A percentile compares a stretch with the other conserved stretches of the same genome.
These are phyloP conservation scores for Aplodontia rufa DNA, from an alignment of 2,113 vertebrate genomes.

Conservation along the genomic window DNA sequence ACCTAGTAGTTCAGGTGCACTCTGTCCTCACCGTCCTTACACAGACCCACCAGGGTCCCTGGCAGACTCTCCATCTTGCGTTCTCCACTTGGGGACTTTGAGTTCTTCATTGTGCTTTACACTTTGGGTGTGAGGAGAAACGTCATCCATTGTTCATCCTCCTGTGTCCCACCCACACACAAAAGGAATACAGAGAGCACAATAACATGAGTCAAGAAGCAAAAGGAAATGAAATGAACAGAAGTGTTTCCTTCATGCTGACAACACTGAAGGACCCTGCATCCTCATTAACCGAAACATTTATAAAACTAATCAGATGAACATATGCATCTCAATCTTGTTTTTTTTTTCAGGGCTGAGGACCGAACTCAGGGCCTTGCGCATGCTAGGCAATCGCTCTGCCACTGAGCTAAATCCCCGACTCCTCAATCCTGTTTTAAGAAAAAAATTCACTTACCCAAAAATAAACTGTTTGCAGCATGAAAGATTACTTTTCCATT, in stretches of 20 bases:
- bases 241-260: neutral
- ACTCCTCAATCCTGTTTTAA: neutral
- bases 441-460: neutral
- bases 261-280: neutral
- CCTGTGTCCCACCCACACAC: neutral
- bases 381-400: no score
- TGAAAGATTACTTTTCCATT: neutral
- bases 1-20: neutral
- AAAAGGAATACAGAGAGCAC: neutral
- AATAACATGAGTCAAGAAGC: neutral
- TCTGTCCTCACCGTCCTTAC: no score
- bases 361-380: no score
- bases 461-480: neutral
- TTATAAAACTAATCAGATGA: neutral
- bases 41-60: no score
- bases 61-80: no score
- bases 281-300: neutral
- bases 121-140: neutral
- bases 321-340: neutral
- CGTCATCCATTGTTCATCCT: neutral
- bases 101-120: neutral
- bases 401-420: no score
- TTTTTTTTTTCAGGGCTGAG: no score
- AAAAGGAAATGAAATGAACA: neutral
- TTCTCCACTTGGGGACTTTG: neutral